Evolutionary conservation across 2,888 invertebrate species (phyloP).

Genomic region (Leptarthrus brevirostris): DNA sequence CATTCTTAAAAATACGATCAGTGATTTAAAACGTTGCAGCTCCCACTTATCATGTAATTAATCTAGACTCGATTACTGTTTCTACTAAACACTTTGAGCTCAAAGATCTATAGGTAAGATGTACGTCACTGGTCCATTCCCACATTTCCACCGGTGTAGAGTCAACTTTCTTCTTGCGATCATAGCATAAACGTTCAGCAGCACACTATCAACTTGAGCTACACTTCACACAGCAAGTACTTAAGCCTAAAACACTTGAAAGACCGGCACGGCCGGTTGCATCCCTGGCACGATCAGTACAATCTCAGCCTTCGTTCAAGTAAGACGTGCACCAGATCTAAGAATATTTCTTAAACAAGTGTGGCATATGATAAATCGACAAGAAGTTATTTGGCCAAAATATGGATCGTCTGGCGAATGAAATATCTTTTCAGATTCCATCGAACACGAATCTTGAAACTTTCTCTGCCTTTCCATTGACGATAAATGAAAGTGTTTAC

Average conservation of each 20-base stretch:
- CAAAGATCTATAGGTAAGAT: too few species aligned
- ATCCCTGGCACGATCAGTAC: constrained; percentile 36
- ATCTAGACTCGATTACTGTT: too few species aligned
- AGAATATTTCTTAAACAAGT: not conserved
- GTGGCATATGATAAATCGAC: not conserved
- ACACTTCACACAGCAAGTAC: constrained; percentile 13
- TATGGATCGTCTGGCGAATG: constrained; percentile 62
- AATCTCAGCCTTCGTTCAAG: constrained; percentile 7
- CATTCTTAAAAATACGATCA: too few species aligned
- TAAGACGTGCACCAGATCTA: constrained; percentile 4
- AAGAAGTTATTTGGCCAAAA: not conserved
- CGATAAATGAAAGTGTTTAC: constrained; percentile 19
- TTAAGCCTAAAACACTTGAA: not conserved
- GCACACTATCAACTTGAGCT: too few species aligned
- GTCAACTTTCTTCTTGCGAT: too few species aligned
- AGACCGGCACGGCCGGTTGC: constrained; percentile 5
- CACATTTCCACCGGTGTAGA: too few species aligned
- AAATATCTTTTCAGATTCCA: constrained; percentile 63
- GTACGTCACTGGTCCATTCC: too few species aligned
- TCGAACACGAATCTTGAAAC: constrained; percentile 63
- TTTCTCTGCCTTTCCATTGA: constrained; percentile 57
- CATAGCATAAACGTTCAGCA: too few species aligned
- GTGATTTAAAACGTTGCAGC: too few species aligned
- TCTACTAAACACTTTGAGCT: too few species aligned
- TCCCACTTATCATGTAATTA: too few species aligned